Percentiles rank a stretch among this genome's conserved stretches.
Evolutionary conservation across 2,888 invertebrate species (phyloP).

Genomic region (Tenthredo amoena): DNA sequence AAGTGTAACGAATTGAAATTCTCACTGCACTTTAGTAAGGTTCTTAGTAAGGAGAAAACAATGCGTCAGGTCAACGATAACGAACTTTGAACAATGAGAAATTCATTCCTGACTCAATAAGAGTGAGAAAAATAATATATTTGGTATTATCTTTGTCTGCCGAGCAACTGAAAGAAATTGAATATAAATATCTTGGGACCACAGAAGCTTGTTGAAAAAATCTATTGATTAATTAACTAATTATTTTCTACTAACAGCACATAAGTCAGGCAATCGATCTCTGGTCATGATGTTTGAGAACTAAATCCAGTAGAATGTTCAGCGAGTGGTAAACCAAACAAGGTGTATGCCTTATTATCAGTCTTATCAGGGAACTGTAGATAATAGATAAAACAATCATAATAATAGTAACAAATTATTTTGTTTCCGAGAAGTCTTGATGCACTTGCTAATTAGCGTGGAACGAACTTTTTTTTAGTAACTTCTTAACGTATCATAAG

Average conservation of each 20-base stretch:
- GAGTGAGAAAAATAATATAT: background rate
- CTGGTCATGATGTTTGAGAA: slow-evolving; percentile 70
- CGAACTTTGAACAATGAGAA: background rate
- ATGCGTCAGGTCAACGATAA: slow-evolving; percentile 11
- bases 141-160: background rate
- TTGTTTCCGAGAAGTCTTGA: slow-evolving; percentile 38
- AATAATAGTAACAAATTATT: slow-evolving; percentile 14
- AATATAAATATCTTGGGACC: background rate
- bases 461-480: background rate
- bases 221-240: background rate
- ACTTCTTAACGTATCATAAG: background rate
- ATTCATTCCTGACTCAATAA: slow-evolving; percentile 4
- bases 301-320: slow-evolving; percentile 61
- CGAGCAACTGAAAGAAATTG: background rate
- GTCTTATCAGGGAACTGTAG: slow-evolving; percentile 70
- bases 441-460: slow-evolving; percentile 38
- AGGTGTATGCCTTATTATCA: slow-evolving; percentile 67
- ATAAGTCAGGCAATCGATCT: slow-evolving; percentile 74
- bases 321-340: slow-evolving; percentile 57
- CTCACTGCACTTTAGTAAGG: background rate
- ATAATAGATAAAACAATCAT: slow-evolving; percentile 57
- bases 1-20: background rate
- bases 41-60: background rate
- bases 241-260: slow-evolving; percentile 69
- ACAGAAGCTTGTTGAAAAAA: slow-evolving; percentile 40